A percentile compares a stretch with the other conserved stretches of the same genome.
These are phyloP conservation scores for Allophyes oxyacanthae DNA, from an alignment of 2,888 invertebrate genomes.

Conservation along the genomic window DNA sequence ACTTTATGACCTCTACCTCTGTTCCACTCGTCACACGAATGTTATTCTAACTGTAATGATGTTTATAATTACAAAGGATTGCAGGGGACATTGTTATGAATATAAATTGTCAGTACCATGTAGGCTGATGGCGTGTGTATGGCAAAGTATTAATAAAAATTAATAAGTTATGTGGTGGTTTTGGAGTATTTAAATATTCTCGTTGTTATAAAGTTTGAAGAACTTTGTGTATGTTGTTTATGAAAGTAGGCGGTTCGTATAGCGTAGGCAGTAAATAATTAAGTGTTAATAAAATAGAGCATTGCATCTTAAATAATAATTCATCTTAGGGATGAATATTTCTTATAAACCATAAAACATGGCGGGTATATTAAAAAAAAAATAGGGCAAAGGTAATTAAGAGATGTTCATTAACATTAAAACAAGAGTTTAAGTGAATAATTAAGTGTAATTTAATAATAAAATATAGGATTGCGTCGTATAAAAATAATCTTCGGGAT, in stretches of 20 bases:
- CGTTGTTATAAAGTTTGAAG: background rate
- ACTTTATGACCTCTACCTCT: slow-evolving; percentile 50
- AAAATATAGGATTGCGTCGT: no score
- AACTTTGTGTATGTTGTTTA: background rate
- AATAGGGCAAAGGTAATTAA: no score
- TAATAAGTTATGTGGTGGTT: slow-evolving; percentile 20
- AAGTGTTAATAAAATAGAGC: slow-evolving; percentile 1
- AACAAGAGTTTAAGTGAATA: no score
- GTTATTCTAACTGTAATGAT: slow-evolving; percentile 48
- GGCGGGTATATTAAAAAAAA: no score
- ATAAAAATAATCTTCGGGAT: no score
- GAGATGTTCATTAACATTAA: no score
- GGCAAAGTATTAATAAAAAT: slow-evolving; percentile 42
- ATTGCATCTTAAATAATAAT: no score
- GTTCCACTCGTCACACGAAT: slow-evolving; percentile 42
- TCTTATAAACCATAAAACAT: no score
- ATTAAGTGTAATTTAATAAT: no score
- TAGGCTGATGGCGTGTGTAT: slow-evolving; percentile 9
- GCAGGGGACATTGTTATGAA: slow-evolving; percentile 53
- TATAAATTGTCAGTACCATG: slow-evolving; percentile 47
- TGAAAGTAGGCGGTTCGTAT: no score
- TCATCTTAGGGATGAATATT: no score
- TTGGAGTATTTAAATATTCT: background rate
- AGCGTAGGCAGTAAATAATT: no score
- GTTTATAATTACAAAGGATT: slow-evolving; percentile 58